Evolutionary conservation across 2,888 invertebrate species (phyloP).

Genomic region (Tridacna crocea): DNA sequence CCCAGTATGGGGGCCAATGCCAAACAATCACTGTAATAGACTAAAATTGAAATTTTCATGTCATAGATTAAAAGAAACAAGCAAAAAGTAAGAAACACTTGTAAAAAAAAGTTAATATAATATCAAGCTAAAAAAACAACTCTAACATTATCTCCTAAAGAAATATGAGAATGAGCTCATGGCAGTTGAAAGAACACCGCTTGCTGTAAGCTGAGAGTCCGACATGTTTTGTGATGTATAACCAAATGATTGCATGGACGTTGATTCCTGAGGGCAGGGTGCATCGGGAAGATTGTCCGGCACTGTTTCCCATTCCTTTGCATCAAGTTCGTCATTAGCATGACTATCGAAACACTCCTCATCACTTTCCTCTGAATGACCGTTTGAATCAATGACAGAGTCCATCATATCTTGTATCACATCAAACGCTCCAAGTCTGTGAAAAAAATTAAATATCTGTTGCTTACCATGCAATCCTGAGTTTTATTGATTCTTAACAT

Average conservation of each 20-base stretch:
- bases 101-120: no score
- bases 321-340: slow-evolving; percentile 86
- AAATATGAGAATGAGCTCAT: slow-evolving; percentile 93
- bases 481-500: background rate
- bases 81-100: no score
- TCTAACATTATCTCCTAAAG: slow-evolving; percentile 85
- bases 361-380: slow-evolving; percentile 85
- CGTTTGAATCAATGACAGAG: slow-evolving; percentile 87
- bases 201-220: slow-evolving; percentile 86
- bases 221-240: slow-evolving; percentile 58
- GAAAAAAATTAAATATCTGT: background rate
- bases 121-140: no score
- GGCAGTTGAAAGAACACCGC: slow-evolving; percentile 91
- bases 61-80: no score
- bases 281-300: slow-evolving; percentile 71
- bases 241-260: slow-evolving; percentile 47
- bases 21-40: no score
- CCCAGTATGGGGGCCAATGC: no score
- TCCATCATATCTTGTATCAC: slow-evolving; percentile 86
- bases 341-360: slow-evolving; percentile 84
- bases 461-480: background rate
- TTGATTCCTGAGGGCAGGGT: slow-evolving; percentile 38
- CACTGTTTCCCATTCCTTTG: slow-evolving; percentile 93
- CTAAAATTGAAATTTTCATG: no score
- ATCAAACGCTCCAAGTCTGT: slow-evolving; percentile 83